phyloP scores from a whole-genome alignment of 1,140 invertebrate genomes.

The Gryon sp. region DNA sequence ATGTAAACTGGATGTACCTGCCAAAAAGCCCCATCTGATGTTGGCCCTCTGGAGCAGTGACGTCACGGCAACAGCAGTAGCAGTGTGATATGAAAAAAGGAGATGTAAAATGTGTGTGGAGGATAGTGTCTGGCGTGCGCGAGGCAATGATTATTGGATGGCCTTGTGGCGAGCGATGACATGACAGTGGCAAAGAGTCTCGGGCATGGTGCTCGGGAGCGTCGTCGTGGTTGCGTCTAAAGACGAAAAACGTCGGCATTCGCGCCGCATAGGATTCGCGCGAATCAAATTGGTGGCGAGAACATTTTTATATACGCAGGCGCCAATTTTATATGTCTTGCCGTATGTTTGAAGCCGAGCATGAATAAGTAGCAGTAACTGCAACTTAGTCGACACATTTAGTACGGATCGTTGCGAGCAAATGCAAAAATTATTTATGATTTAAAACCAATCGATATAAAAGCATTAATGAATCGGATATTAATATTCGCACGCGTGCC shows the following conservation, averaged over 20 bases:
- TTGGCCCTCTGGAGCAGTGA: no score
- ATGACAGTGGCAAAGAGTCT: no score
- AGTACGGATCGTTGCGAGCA: slow-evolving; percentile 36
- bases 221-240: no score
- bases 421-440: slow-evolving; percentile 48
- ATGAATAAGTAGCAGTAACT: slow-evolving; percentile 57
- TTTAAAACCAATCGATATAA: slow-evolving; percentile 53
- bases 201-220: no score
- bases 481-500: slow-evolving; percentile 24
- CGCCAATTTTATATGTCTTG: slow-evolving; percentile 48
- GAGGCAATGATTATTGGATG: no score
- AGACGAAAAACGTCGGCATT: slow-evolving; percentile 16
- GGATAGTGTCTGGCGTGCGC: no score
- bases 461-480: slow-evolving; percentile 39
- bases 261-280: slow-evolving; percentile 2
- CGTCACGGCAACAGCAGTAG: no score
- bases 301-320: slow-evolving; percentile 58
- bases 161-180: no score
- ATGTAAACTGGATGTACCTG: no score
- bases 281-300: slow-evolving; percentile 3
- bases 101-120: no score
- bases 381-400: slow-evolving; percentile 58
- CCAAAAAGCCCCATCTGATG: no score
- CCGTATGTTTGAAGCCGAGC: slow-evolving; percentile 53
- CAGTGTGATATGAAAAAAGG: no score